Conservation (phyloP, 2,888 invertebrate genomes). For the Orthosia gothica region DNA sequence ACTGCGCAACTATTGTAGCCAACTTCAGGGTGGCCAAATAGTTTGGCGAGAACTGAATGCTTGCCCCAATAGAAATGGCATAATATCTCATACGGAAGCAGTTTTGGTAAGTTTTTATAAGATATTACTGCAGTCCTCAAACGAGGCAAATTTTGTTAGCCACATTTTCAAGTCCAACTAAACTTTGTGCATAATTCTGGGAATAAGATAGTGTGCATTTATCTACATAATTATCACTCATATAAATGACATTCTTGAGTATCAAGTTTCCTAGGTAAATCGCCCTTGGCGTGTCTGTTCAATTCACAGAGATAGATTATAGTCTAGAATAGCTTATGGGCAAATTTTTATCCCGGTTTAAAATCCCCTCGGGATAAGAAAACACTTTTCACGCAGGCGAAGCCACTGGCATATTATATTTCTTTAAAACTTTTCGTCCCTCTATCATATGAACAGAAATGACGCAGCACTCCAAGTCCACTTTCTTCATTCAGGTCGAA, state of each 20-base stretch:
- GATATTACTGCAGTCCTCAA: neutral
- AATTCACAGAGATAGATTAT: neutral
- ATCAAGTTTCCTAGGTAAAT: neutral
- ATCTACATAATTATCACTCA: neutral
- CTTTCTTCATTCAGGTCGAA: constrained; percentile 49
- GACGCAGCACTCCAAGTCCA: constrained; percentile 38
- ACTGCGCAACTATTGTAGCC: neutral
- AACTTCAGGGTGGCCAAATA: too few relatives aligned
- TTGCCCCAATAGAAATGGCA: neutral
- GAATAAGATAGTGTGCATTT: constrained; percentile 2
- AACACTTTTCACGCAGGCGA: too few relatives aligned
- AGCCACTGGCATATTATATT: neutral
- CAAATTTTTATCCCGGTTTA: too few relatives aligned
- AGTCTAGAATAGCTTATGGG: too few relatives aligned
- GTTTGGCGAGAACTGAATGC: too few relatives aligned
- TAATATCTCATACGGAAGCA: neutral
- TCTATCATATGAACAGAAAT: constrained; percentile 1
- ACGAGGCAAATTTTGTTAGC: neutral
- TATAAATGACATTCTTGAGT: neutral
- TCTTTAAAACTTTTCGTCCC: neutral
- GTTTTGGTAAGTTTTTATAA: neutral
- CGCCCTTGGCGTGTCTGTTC: neutral
- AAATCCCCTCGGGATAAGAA: too few relatives aligned
- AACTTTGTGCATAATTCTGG: neutral
- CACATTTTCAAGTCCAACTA: constrained; percentile 1